These are phyloP conservation scores for Tricholauxania praeusta DNA, from an alignment of 2,888 invertebrate genomes.

Conservation along the genomic window DNA sequence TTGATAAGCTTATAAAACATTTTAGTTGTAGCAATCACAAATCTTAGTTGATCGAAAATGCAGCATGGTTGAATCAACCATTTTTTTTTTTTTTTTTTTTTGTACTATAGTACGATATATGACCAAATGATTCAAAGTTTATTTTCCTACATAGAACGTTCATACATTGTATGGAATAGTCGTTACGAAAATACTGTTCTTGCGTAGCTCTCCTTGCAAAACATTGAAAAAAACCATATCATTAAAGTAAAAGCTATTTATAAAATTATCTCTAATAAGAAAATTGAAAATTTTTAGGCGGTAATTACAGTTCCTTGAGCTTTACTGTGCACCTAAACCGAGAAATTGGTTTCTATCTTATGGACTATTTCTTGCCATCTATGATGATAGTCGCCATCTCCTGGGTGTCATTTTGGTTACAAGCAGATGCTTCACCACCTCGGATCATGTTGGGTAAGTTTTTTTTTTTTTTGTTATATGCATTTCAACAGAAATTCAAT, in stretches of 20 bases:
- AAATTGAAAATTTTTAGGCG: slow-evolving; percentile 46
- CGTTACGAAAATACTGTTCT: too few relatives aligned
- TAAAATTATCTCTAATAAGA: not conserved
- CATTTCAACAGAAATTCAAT: not conserved
- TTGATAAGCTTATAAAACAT: too few relatives aligned
- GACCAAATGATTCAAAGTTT: too few relatives aligned
- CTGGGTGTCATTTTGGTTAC: slow-evolving; percentile 63
- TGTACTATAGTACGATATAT: too few relatives aligned
- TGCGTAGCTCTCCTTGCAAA: too few relatives aligned
- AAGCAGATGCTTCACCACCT: slow-evolving; percentile 61
- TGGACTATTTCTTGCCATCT: slow-evolving; percentile 62
- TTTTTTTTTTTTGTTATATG: not conserved
- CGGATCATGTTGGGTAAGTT: slow-evolving; percentile 61
- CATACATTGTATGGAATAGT: too few relatives aligned
- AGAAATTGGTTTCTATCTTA: slow-evolving; percentile 61
- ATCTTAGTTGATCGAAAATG: too few relatives aligned
- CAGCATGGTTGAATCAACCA: too few relatives aligned
- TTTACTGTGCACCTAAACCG: slow-evolving; percentile 61
- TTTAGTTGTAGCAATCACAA: too few relatives aligned
- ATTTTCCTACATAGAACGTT: too few relatives aligned
- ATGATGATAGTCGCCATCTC: slow-evolving; percentile 65
- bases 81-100: too few relatives aligned
- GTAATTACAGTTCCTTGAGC: slow-evolving; percentile 59
- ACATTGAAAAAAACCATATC: not conserved
- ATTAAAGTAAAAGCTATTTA: slow-evolving; percentile 1